These are phyloP conservation scores for Lamellibrachia satsuma DNA, from an alignment of 2,888 invertebrate genomes.

Conservation along the genomic window DNA sequence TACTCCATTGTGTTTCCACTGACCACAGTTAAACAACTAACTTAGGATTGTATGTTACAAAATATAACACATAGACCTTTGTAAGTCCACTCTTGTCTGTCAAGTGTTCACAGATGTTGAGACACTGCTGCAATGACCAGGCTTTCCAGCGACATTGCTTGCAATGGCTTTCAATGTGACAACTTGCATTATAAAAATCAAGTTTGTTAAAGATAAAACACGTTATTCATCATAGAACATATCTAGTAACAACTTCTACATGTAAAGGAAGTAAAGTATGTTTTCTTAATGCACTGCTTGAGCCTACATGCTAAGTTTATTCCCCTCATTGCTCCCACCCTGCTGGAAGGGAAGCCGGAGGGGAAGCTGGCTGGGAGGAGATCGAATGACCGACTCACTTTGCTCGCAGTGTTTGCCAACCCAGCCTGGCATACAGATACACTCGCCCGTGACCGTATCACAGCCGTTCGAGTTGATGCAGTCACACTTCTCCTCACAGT, in stretches of 20 bases:
- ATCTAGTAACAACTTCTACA: background rate
- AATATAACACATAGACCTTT: background rate
- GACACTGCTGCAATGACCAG: background rate
- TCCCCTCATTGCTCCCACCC: background rate
- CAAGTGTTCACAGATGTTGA: background rate
- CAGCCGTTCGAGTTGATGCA: slow-evolving; percentile 83
- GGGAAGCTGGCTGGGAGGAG: background rate
- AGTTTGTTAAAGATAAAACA: background rate
- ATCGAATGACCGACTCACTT: slow-evolving; percentile 29
- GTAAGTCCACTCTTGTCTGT: background rate
- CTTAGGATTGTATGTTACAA: background rate
- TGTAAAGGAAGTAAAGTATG: background rate
- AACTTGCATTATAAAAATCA: background rate
- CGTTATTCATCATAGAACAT: background rate
- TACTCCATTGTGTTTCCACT: too few relatives aligned
- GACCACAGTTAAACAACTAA: background rate
- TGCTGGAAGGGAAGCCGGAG: background rate
- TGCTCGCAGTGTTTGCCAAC: slow-evolving; percentile 45
- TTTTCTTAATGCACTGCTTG: background rate
- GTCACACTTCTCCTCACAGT: slow-evolving; percentile 76
- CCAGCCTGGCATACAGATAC: slow-evolving; percentile 59
- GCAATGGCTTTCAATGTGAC: background rate
- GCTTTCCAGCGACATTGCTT: background rate
- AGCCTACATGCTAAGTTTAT: background rate
- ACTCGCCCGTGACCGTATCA: slow-evolving; percentile 62